Conservation (phyloP, 2,113 vertebrate species). For the Neomonachus schauinslandi region DNA sequence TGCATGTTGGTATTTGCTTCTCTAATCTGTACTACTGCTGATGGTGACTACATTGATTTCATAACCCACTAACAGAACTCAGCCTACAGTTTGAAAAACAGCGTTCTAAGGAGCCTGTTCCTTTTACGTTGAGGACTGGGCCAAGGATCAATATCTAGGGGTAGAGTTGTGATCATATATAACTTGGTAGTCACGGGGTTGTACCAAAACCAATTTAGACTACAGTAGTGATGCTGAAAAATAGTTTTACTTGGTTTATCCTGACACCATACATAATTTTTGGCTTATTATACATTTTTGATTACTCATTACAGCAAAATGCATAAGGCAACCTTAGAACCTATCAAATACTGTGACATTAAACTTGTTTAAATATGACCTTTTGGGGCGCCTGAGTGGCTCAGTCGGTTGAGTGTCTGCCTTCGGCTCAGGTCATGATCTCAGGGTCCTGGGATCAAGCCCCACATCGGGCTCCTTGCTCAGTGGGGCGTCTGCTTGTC, state of each 20-base stretch:
- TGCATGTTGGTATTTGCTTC: background rate
- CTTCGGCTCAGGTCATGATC: too few species aligned
- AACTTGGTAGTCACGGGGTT: background rate
- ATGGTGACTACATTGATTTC: background rate
- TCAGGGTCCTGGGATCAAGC: too few species aligned
- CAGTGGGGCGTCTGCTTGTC: too few species aligned
- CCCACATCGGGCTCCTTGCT: too few species aligned
- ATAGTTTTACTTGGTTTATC: conserved; percentile 12
- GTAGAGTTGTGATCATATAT: background rate
- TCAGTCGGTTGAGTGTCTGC: too few species aligned
- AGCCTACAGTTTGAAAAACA: background rate
- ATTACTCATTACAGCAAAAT: background rate
- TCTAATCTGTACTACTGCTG: background rate
- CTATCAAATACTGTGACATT: background rate
- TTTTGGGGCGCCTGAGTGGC: background rate
- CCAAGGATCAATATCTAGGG: background rate
- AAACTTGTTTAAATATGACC: background rate
- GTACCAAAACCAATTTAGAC: background rate
- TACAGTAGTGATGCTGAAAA: background rate
- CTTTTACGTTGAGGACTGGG: background rate
- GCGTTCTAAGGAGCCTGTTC: background rate
- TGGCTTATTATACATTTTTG: background rate
- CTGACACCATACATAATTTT: conserved; percentile 5
- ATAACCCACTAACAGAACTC: background rate
- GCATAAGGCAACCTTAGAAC: background rate